Conservation (phyloP, 2,113 vertebrate species). For the Actinemys pallida region DNA sequence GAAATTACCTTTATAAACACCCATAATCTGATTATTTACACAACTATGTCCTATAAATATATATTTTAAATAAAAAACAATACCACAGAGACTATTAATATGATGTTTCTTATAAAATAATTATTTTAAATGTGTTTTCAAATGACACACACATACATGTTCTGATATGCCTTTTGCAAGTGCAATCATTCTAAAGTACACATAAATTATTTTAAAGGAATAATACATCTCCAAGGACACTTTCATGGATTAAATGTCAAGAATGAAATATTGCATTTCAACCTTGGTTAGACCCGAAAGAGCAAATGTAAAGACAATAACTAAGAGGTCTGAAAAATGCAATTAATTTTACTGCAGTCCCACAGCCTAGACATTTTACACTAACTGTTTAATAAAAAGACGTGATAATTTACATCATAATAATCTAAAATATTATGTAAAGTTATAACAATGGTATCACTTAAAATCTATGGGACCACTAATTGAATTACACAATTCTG, state of each 20-base stretch:
- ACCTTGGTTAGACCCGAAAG: slow-evolving; percentile 56
- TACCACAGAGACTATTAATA: fast-evolving
- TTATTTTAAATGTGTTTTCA: not conserved
- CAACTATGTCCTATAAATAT: not conserved
- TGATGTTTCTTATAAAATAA: not conserved
- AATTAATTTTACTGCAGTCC: slow-evolving; percentile 53
- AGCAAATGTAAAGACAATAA: slow-evolving; percentile 67
- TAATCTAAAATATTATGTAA: not conserved
- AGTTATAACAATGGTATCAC: not conserved
- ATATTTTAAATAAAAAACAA: not conserved
- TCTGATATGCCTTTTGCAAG: not conserved
- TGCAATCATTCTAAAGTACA: not conserved
- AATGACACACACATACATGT: not conserved
- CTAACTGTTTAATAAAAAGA: not conserved
- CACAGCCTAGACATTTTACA: slow-evolving; percentile 11
- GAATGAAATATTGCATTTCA: slow-evolving; percentile 81
- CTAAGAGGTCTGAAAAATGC: slow-evolving; percentile 46
- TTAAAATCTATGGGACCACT: not conserved
- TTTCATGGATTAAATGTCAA: slow-evolving; percentile 80
- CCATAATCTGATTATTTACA: not conserved
- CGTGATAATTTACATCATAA: not conserved
- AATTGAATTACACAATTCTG: not conserved
- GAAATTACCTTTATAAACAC: not conserved
- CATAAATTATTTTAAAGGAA: slow-evolving; percentile 72
- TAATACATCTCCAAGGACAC: slow-evolving; percentile 77